These are phyloP conservation scores for Xenus cinereus DNA, from an alignment of 2,113 vertebrate species.

Conservation along the genomic window DNA sequence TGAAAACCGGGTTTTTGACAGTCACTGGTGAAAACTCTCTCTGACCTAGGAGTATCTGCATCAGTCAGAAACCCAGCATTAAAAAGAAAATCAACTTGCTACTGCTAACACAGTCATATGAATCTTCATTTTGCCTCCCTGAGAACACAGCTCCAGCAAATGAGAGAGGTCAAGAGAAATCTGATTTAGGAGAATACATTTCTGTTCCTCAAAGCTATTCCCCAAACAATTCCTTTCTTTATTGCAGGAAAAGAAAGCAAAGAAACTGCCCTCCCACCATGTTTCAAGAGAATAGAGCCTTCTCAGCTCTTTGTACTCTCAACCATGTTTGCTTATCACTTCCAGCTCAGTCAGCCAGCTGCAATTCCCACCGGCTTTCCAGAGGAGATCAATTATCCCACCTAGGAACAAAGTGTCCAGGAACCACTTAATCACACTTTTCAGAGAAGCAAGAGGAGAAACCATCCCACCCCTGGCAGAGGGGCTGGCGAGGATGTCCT, in stretches of 20 bases:
- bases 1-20: neutral
- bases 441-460: neutral
- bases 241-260: neutral
- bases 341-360: neutral
- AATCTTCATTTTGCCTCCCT: neutral
- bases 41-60: neutral
- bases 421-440: constrained; percentile 6
- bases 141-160: neutral
- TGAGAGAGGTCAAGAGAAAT: neutral
- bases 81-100: neutral
- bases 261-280: neutral
- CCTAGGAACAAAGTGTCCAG: neutral
- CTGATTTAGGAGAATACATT: constrained; percentile 6
- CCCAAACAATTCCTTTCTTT: neutral
- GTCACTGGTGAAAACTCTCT: neutral
- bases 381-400: constrained; percentile 9
- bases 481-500: neutral
- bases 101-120: neutral
- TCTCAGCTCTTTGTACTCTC: neutral
- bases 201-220: constrained; percentile 19
- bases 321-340: constrained; percentile 41
- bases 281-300: constrained; percentile 23
- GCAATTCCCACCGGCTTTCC: neutral
- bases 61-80: neutral
- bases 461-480: neutral